Percentiles rank a stretch among this genome's conserved stretches.
These are phyloP conservation scores for Hippolais icterina DNA, from an alignment of 2,113 vertebrate genomes.

Conservation along the genomic window DNA sequence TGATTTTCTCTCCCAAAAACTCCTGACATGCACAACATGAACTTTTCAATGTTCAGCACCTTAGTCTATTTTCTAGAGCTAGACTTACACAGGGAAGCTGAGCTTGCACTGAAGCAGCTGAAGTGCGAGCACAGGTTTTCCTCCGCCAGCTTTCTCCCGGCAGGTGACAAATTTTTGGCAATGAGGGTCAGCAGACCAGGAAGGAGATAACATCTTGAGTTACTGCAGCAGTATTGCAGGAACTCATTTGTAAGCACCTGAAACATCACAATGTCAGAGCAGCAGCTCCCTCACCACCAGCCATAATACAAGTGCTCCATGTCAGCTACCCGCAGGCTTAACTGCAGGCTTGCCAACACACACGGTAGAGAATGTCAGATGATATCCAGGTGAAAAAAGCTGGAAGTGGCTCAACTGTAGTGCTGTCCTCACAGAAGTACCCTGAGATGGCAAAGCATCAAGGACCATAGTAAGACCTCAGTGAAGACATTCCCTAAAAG, in stretches of 20 bases:
- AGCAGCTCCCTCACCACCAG: neutral
- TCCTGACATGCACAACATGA: neutral
- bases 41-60: neutral
- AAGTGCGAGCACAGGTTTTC: neutral
- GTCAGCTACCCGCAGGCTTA: rapidly evolving
- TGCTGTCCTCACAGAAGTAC: neutral
- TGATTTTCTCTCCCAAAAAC: neutral
- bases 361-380: neutral
- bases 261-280: neutral
- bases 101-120: neutral
- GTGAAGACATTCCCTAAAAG: neutral
- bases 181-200: neutral
- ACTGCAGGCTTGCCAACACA: neutral
- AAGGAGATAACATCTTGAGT: neutral
- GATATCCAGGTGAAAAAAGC: neutral
- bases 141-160: rapidly evolving
- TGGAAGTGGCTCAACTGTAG: neutral
- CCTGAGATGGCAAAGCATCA: neutral
- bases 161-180: neutral
- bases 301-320: rapidly evolving
- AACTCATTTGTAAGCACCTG: neutral
- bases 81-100: neutral
- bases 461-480: rapidly evolving
- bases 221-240: neutral
- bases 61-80: neutral